Base-by-base conservation (phyloP, 92 coral and sea anemone genomes). In the Phymanthus crucifer region DNA sequence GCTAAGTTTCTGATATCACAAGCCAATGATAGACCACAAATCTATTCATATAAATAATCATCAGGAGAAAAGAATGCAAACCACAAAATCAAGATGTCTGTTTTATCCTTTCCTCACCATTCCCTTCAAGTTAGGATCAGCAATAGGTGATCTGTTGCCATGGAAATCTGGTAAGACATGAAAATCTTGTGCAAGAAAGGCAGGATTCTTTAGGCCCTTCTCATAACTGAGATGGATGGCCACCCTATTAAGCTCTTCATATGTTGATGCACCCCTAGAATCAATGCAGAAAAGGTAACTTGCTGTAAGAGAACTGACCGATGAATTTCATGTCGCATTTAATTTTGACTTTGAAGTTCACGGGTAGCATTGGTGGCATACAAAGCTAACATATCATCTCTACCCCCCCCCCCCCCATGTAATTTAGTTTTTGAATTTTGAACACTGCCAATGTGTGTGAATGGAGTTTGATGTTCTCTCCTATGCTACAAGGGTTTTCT, bases 91-190 rank as follows among this genome's bases (percentile, higher is more conserved):
- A 45, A 6, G 12, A 27, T 72, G 33, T 16, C 24, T 58, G 8
- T 33, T 32, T 14, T 33, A 40, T 13, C 13, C 19, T 33, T 40
- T 50, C 8, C 96, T 38, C 78, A 95, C 99, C 99, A 95, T 95
- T 76, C 99, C 99, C 43, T 83, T 93, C 80, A 95, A 77, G 33
- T 84, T 80, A 1, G 99, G 93, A 65, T 95, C 94, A 31, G 97
- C 99, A 46, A 93, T 66, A 11, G 99, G 99, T 36, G 99, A 95
- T 24, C 99, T 82, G 94, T 95, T 95, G 71, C 99, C 99, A 93
- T 95, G 98, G 89, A 95, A 95, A 80, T 95, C 99, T 54, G 99
- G 99, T 33, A 93, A 74, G 48, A 95, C 89, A 82, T 95, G 99
- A 35, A 84, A 85, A 66, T 90, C 87, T 37, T 81, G 89, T 65